Evolutionary conservation across 2,113 vertebrate species (phyloP).

Genomic region (Eidolon helvum): DNA sequence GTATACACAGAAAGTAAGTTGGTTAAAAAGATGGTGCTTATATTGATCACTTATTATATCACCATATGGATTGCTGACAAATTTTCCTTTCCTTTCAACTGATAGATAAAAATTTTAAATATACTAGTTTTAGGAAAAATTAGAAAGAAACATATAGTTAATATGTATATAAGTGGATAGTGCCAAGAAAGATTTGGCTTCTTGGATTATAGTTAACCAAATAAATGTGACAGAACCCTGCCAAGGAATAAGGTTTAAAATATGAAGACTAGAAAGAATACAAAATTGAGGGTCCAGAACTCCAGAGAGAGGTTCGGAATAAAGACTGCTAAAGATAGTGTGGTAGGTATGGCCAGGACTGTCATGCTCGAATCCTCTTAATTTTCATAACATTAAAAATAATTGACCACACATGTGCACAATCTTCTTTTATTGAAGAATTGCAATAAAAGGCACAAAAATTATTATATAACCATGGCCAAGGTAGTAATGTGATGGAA

Average conservation of each 20-base stretch:
- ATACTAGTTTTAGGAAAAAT: neutral
- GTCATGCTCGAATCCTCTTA: neutral
- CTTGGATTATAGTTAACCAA: neutral
- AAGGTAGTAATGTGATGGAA: neutral
- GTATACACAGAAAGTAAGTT: neutral
- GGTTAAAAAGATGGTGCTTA: neutral
- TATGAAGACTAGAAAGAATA: neutral
- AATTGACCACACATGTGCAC: neutral
- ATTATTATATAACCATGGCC: neutral
- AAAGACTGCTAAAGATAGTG: neutral
- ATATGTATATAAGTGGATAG: neutral
- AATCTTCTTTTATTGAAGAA: neutral
- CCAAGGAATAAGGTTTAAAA: neutral
- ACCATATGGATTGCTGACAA: neutral
- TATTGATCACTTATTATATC: neutral
- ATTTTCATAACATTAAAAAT: neutral
- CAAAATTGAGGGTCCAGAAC: neutral
- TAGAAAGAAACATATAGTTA: neutral
- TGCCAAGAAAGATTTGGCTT: neutral
- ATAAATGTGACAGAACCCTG: neutral
- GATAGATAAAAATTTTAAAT: neutral
- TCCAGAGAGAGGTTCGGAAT: neutral
- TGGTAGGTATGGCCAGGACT: neutral
- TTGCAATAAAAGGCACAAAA: neutral
- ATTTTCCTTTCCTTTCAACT: neutral